Base-by-base conservation (phyloP, 2,113 vertebrate genomes). In the Zingel zingel region DNA sequence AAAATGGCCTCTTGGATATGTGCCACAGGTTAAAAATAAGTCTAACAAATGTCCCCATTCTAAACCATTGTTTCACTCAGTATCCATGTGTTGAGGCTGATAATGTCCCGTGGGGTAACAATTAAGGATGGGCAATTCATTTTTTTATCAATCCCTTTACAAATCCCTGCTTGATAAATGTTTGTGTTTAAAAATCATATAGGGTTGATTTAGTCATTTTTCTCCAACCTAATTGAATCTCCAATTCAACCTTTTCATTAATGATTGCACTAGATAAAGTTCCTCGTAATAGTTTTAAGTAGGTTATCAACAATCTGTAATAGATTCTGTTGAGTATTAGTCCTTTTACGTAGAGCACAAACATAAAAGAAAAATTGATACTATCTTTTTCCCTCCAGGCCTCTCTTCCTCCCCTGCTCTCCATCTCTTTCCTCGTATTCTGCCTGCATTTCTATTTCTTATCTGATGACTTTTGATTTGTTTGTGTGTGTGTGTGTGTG, bases 21-120 rank as follows among this genome's bases (percentile, higher is more conserved):
- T 83, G 82, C 82, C 85, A 85, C 51, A 43, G 33, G 48, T 78
- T 85, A 79, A 84, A 86, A 84, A 83, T 86, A 90, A 75, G 53
- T 64, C 58, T 23, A 30, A 65, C 21, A 67, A 78, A 75, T 81
- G 90, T 78, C 83, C 85, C 65, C 65, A 83, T 90, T 45, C 45
- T 48, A 70, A 86, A 74, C 59, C 39, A 47, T 58, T 56, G 63
- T 58, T 77, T 77, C 10, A 33, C 50, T 61, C 11, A 1, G 13
- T 61, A 3, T 62, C 33, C 19, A 18, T 59, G 18, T 45, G 48
- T 25, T 33, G 25, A 16, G 27, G 11, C 54, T 33, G 47, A 66
- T 19, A 19, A 2, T 45, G 21, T 67, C 30, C 13, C 5, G 47
- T 30, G 27, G 9, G 33, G 19, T 47, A 21, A 1, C 43, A 56